Base-by-base conservation (phyloP, 1,140 invertebrate species). In the Heliconius melpomene region DNA sequence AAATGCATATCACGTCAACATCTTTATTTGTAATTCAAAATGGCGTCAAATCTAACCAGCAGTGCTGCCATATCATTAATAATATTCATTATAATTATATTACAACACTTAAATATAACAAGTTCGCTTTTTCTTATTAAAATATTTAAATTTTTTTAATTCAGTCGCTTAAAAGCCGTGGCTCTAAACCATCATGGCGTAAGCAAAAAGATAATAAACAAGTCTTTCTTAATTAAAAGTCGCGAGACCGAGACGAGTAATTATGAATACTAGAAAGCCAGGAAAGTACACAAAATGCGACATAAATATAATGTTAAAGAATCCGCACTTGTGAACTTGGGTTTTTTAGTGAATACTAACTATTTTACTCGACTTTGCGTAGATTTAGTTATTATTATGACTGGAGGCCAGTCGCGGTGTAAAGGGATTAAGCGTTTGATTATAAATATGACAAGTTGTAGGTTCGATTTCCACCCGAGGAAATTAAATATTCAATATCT, bases 201-300 rank as follows among this genome's bases (percentile, higher is more conserved):
- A 82, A 75, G 83, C 79, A 85, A 87, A 86, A 87, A 87, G 84
- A 85, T 86, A 87, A 87, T 87, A 86, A 87, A 87, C 85, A 86
- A 84, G 84, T 82, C 82, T 86, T 81, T 88, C 82, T 84, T 88
- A 87, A 85, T 86, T 88, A 84, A 85, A 86, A 88, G 79, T 71
- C 79, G 79, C 82, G 86, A 70, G 83, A 82, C 60, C 60, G 60
- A 66, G 60, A 66, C 60, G 60, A 66, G 60, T 66, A 66, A 66
- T 66, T 66, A 66, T 66, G 60, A 66, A 66, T 66, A 66, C 60
- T 29, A 66, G 60, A 66, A 66, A 66, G 60, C 60, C 60, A 66
- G 60, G 26, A 66, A 66, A 66, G 60, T 66, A 66, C 60, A 66
- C 60, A 29, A 66, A 66, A 29, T 66, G 26, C 60, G 29, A 66